Evolutionary conservation across 2,797 vertebrate genomes (phyloP).

Genomic region (Zonotrichia albicollis): DNA sequence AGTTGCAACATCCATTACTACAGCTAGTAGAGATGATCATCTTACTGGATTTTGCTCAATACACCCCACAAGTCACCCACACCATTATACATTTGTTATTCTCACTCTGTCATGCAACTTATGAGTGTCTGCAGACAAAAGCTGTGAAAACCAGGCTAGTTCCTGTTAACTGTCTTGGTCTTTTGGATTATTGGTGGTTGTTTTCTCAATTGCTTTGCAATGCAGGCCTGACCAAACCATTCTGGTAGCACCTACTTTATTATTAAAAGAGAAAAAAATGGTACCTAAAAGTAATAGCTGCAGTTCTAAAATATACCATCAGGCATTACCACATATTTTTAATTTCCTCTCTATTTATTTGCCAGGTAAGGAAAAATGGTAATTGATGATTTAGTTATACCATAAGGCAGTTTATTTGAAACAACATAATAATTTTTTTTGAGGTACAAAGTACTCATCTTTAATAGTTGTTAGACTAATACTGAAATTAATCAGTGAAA

Average conservation of each 20-base stretch:
- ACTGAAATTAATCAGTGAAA: slow-evolving; percentile 7
- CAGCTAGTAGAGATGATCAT: not conserved
- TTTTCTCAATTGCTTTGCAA: not conserved
- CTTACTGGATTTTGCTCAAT: not conserved
- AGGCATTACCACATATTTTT: not conserved
- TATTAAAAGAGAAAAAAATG: not conserved
- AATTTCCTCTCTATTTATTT: not conserved
- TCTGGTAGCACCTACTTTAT: not conserved
- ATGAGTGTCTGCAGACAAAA: not conserved
- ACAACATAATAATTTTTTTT: not conserved
- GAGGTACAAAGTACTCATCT: not conserved
- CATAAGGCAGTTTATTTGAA: not conserved
- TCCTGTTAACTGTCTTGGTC: not conserved
- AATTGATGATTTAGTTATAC: not conserved
- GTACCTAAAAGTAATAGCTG: not conserved
- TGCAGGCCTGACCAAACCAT: not conserved
- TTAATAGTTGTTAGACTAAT: not conserved
- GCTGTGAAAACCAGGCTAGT: not conserved
- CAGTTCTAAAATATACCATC: not conserved
- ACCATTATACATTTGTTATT: not conserved
- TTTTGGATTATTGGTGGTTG: not conserved
- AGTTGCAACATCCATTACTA: not conserved
- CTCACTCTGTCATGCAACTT: not conserved
- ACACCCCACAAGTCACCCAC: not conserved
- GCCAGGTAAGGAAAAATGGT: not conserved